A percentile compares a stretch with the other conserved stretches of the same genome.
phyloP scores from a whole-genome alignment of 2,113 vertebrate species.

The Tragelaphus buxtoni region DNA sequence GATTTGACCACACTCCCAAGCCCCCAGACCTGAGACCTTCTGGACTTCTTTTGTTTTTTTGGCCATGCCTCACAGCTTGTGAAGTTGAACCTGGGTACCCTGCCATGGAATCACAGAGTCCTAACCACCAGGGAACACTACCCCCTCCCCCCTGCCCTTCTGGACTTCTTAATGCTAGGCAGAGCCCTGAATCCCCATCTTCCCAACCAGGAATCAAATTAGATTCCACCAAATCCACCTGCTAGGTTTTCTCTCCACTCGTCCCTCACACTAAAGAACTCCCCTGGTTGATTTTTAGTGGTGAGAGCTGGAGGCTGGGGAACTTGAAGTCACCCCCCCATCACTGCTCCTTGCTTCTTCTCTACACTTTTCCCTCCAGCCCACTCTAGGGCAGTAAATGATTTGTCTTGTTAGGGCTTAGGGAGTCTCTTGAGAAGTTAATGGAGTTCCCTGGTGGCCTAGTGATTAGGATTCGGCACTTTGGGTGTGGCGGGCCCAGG shows the following conservation, averaged over 20 bases:
- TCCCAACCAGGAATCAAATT: not conserved
- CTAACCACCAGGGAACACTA: not conserved
- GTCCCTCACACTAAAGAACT: not conserved
- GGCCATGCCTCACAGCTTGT: not conserved
- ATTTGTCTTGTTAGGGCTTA: not conserved
- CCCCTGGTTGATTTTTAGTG: not conserved
- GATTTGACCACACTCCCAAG: not conserved
- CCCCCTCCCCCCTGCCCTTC: not conserved
- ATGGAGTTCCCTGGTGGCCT: not conserved
- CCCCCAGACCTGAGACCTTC: not conserved
- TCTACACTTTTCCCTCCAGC: not conserved
- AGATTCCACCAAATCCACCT: not conserved
- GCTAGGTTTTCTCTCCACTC: not conserved
- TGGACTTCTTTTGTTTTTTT: not conserved
- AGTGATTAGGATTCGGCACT: not conserved
- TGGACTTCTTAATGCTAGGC: not conserved
- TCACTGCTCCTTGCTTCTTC: not conserved
- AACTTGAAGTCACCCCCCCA: not conserved
- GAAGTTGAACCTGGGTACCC: not conserved
- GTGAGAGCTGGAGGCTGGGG: not conserved
- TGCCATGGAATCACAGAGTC: not conserved
- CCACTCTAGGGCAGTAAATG: not conserved
- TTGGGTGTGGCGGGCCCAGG: not conserved
- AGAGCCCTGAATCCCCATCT: not conserved
- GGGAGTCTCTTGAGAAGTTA: not conserved